A percentile compares a stretch with the other conserved stretches of the same genome.
Evolutionary conservation across 1,140 invertebrate genomes (phyloP).

Genomic region (Zaprionus davidi): DNA sequence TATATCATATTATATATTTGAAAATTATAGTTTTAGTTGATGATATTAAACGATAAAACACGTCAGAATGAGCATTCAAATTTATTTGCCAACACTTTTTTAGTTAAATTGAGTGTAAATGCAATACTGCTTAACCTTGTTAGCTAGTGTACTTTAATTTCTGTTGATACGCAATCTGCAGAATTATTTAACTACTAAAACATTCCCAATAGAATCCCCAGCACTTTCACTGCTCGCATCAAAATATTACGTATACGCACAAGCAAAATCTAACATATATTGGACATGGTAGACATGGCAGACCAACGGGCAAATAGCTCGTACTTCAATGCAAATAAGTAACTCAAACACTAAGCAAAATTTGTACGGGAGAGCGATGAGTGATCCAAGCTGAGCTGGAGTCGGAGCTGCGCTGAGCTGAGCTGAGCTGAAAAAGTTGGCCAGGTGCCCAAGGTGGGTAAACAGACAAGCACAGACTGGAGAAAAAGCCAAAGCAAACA

Average conservation of each 20-base stretch:
- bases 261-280: slow-evolving; percentile 11
- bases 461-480: slow-evolving; percentile 45
- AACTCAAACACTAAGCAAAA: slow-evolving; percentile 64
- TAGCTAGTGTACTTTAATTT: not conserved
- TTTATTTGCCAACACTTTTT: no score
- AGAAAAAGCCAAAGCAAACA: slow-evolving; percentile 58
- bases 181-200: not conserved
- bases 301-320: slow-evolving; percentile 60
- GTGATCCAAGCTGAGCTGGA: slow-evolving; percentile 46
- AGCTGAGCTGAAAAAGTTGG: slow-evolving; percentile 45
- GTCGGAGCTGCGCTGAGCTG: slow-evolving; percentile 3
- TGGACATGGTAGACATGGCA: slow-evolving; percentile 41
- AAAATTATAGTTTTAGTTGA: no score
- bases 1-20: no score
- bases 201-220: not conserved
- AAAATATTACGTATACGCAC: slow-evolving; percentile 51
- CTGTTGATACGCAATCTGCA: not conserved
- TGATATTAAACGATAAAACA: no score
- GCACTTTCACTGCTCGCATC: slow-evolving; percentile 57
- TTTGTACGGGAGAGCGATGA: slow-evolving; percentile 28
- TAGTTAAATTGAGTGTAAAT: no score
- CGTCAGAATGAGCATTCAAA: no score
- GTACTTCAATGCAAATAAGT: slow-evolving; percentile 70
- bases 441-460: slow-evolving; percentile 61
- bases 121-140: not conserved